phyloP scores from a whole-genome alignment of 2,113 vertebrate genomes.

The Pseudolaguvia tuberculata region DNA sequence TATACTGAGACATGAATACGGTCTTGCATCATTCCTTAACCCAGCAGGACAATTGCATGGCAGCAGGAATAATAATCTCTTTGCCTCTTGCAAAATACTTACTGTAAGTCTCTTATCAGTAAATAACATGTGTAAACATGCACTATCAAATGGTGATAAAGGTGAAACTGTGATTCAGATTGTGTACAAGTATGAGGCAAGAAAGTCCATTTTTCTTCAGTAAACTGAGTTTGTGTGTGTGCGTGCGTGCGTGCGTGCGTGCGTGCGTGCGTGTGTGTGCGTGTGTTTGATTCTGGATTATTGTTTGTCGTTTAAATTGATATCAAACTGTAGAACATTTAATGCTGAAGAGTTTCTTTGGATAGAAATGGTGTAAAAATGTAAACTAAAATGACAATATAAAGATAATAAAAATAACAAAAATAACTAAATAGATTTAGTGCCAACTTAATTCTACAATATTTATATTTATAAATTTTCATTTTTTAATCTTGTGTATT shows the following conservation, averaged over 20 bases:
- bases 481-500: neutral
- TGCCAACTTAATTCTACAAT: neutral
- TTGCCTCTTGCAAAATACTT: neutral
- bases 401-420: neutral
- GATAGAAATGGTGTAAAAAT: neutral
- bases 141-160: neutral
- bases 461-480: neutral
- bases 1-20: conserved; percentile 9
- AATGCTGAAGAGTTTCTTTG: neutral
- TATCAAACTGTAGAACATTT: no score
- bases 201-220: neutral
- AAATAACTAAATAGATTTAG: neutral
- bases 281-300: no score
- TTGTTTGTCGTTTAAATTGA: no score
- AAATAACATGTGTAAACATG: conserved; percentile 13
- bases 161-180: neutral
- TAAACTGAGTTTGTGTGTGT: no score
- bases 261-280: no score
- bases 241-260: no score
- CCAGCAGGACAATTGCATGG: conserved; percentile 4
- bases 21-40: neutral
- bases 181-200: neutral
- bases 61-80: conserved; percentile 9
- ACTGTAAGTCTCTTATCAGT: conserved; percentile 28
- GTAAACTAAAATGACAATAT: neutral